Conservation (phyloP, 2,113 vertebrate species). For the Oreocharis arfaki region DNA sequence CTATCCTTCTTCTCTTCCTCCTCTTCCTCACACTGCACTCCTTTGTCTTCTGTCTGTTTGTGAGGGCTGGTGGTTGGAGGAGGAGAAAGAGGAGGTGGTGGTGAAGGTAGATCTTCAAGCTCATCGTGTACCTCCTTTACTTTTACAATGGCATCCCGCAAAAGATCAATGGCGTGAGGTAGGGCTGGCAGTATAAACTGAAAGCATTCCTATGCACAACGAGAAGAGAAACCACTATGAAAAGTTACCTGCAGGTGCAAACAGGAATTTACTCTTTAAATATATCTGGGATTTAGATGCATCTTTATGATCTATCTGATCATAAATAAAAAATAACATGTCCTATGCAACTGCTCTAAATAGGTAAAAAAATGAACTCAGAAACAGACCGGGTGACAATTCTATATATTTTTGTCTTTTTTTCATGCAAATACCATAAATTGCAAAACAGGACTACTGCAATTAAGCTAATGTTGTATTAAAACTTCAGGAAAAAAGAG, state of each 20-base stretch:
- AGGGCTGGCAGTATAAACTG: slow-evolving; percentile 99
- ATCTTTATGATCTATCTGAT: background rate
- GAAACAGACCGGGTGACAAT: background rate
- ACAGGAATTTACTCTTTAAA: background rate
- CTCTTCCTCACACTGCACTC: slow-evolving; percentile 97
- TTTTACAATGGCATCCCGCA: slow-evolving; percentile 93
- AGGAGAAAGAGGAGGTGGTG: slow-evolving; percentile 89
- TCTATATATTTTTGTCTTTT: background rate
- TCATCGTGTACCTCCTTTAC: slow-evolving; percentile 94
- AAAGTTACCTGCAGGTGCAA: background rate
- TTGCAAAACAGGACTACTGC: background rate
- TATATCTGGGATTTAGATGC: background rate
- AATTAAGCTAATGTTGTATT: background rate
- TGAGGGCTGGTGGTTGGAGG: slow-evolving; percentile 89
- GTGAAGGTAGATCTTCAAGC: slow-evolving; percentile 94
- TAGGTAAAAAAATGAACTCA: background rate
- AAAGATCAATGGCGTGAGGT: slow-evolving; percentile 96
- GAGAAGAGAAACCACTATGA: slow-evolving; percentile 50
- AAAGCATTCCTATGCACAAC: slow-evolving; percentile 90
- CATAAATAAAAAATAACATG: background rate
- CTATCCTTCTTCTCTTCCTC: slow-evolving; percentile 98
- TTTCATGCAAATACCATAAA: background rate
- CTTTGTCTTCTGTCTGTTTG: slow-evolving; percentile 95
- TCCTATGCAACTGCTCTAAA: background rate
- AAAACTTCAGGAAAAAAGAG: background rate